Conservation (phyloP, 2,888 invertebrate species). For the Troglohyphantes excavatus region DNA sequence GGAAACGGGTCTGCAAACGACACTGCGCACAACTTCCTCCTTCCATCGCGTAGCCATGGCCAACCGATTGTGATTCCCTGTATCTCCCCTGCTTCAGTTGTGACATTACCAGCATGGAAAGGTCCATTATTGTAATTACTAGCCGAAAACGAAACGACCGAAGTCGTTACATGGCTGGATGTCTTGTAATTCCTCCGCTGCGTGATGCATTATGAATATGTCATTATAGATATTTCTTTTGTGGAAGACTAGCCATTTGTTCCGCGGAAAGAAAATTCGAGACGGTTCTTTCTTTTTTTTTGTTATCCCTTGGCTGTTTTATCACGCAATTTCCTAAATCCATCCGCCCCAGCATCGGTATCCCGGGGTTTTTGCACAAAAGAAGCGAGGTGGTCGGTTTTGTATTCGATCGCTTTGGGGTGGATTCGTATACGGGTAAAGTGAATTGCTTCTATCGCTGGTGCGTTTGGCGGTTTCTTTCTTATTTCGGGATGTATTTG, state of each 20-base stretch:
- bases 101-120: slow-evolving; percentile 57
- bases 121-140: slow-evolving; percentile 73
- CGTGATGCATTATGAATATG: slow-evolving; percentile 66
- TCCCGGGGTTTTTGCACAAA: slow-evolving; percentile 8
- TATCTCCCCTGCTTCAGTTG: slow-evolving; percentile 30
- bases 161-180: slow-evolving; percentile 60
- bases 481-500: too few species aligned
- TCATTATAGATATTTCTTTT: slow-evolving; percentile 60
- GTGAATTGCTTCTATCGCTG: background rate
- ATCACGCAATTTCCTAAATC: slow-evolving; percentile 44
- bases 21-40: slow-evolving; percentile 53
- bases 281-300: background rate
- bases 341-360: background rate
- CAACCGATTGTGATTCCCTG: slow-evolving; percentile 53
- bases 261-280: slow-evolving; percentile 16
- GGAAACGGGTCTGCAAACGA: slow-evolving; percentile 42
- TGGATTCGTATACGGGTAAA: background rate
- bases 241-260: slow-evolving; percentile 49
- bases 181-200: slow-evolving; percentile 65
- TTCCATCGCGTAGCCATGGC: slow-evolving; percentile 32
- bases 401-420: background rate
- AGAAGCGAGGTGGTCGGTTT: background rate
- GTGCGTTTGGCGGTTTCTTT: too few species aligned
- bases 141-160: slow-evolving; percentile 56
- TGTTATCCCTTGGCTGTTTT: background rate